Percentiles rank a stretch among this genome's conserved stretches.
phyloP scores from a whole-genome alignment of 2,797 vertebrate genomes.

The Trachops cirrhosus region DNA sequence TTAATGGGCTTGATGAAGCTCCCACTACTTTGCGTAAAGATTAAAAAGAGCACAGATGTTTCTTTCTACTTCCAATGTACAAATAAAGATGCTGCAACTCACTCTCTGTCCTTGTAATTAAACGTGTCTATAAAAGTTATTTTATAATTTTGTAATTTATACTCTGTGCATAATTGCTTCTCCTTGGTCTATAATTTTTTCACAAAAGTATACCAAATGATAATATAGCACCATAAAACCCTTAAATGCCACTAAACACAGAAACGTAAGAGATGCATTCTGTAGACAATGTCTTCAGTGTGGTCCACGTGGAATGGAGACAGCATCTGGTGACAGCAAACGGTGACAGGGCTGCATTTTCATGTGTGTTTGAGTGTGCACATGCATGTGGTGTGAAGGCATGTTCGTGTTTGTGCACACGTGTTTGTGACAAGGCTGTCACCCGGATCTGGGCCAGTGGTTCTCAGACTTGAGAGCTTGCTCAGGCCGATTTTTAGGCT shows the following conservation, averaged over 20 bases:
- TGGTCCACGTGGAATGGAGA: rapidly evolving
- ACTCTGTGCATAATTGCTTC: neutral
- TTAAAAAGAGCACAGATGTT: neutral
- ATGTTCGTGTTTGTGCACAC: rapidly evolving
- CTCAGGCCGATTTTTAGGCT: neutral
- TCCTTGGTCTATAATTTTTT: neutral
- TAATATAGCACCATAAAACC: neutral
- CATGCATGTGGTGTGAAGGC: too few species aligned
- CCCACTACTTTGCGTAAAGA: neutral
- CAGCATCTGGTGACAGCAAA: neutral
- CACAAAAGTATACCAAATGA: neutral
- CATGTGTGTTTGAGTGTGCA: neutral
- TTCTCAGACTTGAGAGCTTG: neutral
- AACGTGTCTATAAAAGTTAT: neutral
- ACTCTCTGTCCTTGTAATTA: neutral
- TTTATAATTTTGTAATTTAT: neutral
- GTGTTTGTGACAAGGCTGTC: neutral
- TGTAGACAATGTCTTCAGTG: neutral
- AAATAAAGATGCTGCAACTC: neutral
- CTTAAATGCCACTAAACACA: neutral
- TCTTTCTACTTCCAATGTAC: neutral
- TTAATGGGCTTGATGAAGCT: neutral
- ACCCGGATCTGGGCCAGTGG: neutral
- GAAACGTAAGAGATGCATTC: neutral
- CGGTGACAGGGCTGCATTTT: rapidly evolving